Base-by-base conservation (phyloP, 2,888 invertebrate species). In the Cosmia trapezina region DNA sequence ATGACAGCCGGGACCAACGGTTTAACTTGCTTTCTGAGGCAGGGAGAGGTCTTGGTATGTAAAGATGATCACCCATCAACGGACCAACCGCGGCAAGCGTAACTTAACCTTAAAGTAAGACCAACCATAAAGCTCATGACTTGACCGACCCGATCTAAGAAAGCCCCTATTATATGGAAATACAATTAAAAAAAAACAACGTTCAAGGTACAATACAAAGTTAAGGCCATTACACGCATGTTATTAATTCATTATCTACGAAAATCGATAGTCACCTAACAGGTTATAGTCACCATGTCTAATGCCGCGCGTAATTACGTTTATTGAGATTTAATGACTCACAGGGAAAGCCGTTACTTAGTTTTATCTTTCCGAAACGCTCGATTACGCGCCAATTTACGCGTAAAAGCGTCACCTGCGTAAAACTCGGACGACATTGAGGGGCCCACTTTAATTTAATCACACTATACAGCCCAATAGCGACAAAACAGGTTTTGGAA, bases 271-370 rank as follows among this genome's bases (percentile, higher is more conserved):
- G 73, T 79, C 76, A 78, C 60, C 83, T 28, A 70, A 79, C 79
- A 59, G 71, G 76, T 78, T 72, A 71, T 60, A 67, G 68, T 65
- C 64, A 77, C 72, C 74, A 54, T 73, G 56, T 61, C 78, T 63
- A 70, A 78, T 68, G 11, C 43, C 47, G 76, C 65, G 64, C 63
- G 77, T 82, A 78, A 85, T 85, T 77, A 63, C 63, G 69, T 83
- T 85, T 74, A 85, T 85, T 80, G 83, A 75, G 76, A 85, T 80
- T 80, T 85, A 85, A 86, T 87, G 71, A 84, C 66, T 74, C 33
- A 47, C 64, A 72, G 82, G 82, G 83, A 87, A 87, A 86, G 87
- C 84, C 67, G 80, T 82, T 78, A 76, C 45, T 80, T 61, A 72
- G 65, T 80, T 78, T 81, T 80, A 81, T 87, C 78, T 74, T 43